Percentiles rank a stretch among this genome's conserved stretches.
These are phyloP conservation scores for Thaleichthys pacificus DNA, from an alignment of 2,797 vertebrate species.

Conservation along the genomic window DNA sequence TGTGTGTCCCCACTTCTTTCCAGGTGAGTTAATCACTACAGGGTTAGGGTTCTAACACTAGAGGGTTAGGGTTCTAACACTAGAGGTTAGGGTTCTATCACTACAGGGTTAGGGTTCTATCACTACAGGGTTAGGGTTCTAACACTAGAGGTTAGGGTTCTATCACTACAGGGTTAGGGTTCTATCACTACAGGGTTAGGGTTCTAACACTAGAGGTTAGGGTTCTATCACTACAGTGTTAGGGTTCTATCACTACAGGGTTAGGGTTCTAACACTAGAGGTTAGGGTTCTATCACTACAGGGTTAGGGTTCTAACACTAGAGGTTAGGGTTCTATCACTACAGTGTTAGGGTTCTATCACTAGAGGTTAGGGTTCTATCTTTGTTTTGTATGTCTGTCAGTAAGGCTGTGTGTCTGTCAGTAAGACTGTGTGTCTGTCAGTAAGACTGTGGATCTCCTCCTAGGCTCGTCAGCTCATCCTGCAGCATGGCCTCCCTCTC, in stretches of 20 bases:
- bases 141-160: too few relatives aligned
- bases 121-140: not conserved
- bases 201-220: not conserved
- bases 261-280: not conserved
- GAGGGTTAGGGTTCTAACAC: not conserved
- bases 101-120: not conserved
- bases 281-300: not conserved
- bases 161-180: not conserved
- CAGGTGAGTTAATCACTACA: slow-evolving; percentile 77
- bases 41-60: not conserved
- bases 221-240: not conserved
- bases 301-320: not conserved
- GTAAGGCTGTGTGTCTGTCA: too few relatives aligned
- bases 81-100: too few relatives aligned
- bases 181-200: too few relatives aligned
- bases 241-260: not conserved
- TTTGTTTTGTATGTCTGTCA: too few relatives aligned
- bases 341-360: not conserved
- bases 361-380: not conserved
- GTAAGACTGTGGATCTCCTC: slow-evolving; percentile 11
- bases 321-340: not conserved
- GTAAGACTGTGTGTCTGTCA: too few relatives aligned
- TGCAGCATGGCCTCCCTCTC: slow-evolving; percentile 86
- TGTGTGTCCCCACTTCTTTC: slow-evolving; percentile 95
- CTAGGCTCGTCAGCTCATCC: slow-evolving; percentile 95